phyloP scores from a whole-genome alignment of 2,888 invertebrate genomes.

The Cheilosia pagana region DNA sequence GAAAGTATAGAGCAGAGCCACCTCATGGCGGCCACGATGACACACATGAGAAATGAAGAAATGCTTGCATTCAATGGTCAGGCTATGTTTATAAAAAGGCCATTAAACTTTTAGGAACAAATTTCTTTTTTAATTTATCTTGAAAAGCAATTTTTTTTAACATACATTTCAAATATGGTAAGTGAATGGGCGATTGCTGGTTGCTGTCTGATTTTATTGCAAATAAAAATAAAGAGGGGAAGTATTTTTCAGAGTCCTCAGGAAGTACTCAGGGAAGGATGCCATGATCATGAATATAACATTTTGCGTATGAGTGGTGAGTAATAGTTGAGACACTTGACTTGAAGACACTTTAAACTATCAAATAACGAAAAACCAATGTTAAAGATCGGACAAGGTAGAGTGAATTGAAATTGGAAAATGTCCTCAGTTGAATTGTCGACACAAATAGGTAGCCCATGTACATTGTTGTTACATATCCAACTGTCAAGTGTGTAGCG shows the following conservation, averaged over 20 bases:
- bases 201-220: neutral
- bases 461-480: no score
- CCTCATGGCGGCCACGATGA: conserved; percentile 8
- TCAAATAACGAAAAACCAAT: neutral
- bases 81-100: conserved; percentile 41
- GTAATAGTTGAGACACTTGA: no score
- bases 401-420: no score
- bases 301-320: neutral
- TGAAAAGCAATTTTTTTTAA: conserved; percentile 1
- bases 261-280: neutral
- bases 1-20: conserved; percentile 3
- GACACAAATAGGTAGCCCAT: no score
- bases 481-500: no score
- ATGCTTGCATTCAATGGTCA: conserved; percentile 32
- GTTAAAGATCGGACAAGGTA: no score
- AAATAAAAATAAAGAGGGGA: neutral
- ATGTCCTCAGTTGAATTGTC: no score
- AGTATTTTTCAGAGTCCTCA: no score
- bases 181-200: neutral
- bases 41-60: conserved; percentile 38
- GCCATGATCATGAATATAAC: neutral
- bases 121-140: conserved; percentile 28
- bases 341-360: no score
- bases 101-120: conserved; percentile 46
- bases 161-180: conserved; percentile 15